phyloP scores from a whole-genome alignment of 2,888 invertebrate species.

The Erebia epiphron region DNA sequence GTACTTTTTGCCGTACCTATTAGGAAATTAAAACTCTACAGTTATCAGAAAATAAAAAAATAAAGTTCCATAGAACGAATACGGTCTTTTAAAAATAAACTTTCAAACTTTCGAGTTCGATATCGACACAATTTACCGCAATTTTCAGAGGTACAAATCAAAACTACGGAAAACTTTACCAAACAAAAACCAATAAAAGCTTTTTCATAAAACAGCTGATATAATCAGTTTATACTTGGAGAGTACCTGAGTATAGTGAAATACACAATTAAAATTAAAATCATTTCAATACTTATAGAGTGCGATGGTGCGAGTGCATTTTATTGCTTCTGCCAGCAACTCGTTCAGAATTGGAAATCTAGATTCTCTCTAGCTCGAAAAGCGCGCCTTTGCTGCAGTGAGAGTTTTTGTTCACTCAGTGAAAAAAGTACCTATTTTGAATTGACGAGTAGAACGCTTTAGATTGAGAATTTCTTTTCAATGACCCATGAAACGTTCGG shows the following conservation, averaged over 20 bases:
- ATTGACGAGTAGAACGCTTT: too few relatives aligned
- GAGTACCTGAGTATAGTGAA: conserved; percentile 6
- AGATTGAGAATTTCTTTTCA: too few relatives aligned
- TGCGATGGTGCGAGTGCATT: conserved; percentile 20
- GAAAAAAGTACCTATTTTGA: too few relatives aligned
- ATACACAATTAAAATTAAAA: conserved; percentile 23
- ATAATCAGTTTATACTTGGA: conserved; percentile 1
- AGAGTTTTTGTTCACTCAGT: too few relatives aligned
- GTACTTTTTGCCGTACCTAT: too few relatives aligned
- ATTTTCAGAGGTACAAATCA: not conserved
- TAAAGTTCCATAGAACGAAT: too few relatives aligned
- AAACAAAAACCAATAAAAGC: not conserved
- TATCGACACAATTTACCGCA: not conserved
- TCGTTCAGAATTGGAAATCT: conserved; percentile 17
- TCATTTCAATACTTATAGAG: conserved; percentile 19
- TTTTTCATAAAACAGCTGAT: not conserved
- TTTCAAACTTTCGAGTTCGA: not conserved
- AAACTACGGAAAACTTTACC: not conserved
- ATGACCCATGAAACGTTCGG: too few relatives aligned
- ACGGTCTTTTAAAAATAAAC: too few relatives aligned
- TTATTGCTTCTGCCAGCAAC: conserved; percentile 20
- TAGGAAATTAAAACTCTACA: too few relatives aligned
- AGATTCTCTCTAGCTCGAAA: not conserved
- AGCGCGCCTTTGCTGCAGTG: too few relatives aligned
- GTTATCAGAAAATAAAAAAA: too few relatives aligned